phyloP scores from a whole-genome alignment of 2,888 invertebrate species.

The Sesia bembeciformis region DNA sequence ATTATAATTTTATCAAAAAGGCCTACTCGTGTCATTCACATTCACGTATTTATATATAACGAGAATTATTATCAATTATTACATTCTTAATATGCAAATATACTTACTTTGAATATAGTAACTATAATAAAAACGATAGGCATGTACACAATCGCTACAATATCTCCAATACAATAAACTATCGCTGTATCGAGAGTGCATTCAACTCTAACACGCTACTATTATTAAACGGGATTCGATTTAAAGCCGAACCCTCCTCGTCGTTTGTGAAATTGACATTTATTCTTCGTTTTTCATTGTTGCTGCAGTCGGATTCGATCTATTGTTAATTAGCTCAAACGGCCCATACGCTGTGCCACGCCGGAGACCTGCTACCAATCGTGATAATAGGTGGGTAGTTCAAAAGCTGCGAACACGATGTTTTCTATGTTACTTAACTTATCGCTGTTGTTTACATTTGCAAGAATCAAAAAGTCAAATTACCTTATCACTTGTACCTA shows the following conservation, averaged over 20 bases:
- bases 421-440: neutral
- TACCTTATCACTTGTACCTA: too few relatives aligned
- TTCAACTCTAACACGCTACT: constrained; percentile 69
- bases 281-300: constrained; percentile 75
- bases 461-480: too few relatives aligned
- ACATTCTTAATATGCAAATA: too few relatives aligned
- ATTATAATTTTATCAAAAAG: too few relatives aligned
- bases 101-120: too few relatives aligned
- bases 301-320: constrained; percentile 66
- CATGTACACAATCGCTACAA: neutral
- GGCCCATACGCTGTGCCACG: constrained; percentile 55
- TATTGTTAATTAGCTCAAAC: constrained; percentile 74
- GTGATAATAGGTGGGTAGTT: constrained; percentile 7
- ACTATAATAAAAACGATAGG: neutral
- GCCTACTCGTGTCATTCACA: too few relatives aligned
- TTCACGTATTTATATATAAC: too few relatives aligned
- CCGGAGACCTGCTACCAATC: constrained; percentile 15
- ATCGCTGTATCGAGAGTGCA: constrained; percentile 65
- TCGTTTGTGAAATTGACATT: constrained; percentile 74
- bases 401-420: neutral
- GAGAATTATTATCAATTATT: too few relatives aligned
- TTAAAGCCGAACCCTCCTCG: constrained; percentile 71
- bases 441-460: neutral
- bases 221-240: constrained; percentile 74
- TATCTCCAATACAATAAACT: constrained; percentile 59